phyloP scores from a whole-genome alignment of 2,888 invertebrate genomes.

The Kryphioiulus occultus region DNA sequence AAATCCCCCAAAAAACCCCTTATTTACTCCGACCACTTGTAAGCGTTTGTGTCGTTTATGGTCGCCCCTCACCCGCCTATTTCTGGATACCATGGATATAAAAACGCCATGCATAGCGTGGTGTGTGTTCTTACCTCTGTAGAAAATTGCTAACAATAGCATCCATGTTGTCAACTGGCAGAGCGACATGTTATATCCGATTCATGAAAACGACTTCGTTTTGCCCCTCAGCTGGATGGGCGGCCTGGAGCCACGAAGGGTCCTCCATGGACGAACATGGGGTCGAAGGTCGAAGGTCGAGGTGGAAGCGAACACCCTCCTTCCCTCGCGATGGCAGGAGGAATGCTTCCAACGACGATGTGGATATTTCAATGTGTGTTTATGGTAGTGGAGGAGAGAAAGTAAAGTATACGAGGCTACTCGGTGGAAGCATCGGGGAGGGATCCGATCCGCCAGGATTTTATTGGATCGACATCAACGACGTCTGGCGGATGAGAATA shows the following conservation, averaged over 20 bases:
- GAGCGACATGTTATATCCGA: slow-evolving; percentile 25
- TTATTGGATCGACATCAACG: neutral
- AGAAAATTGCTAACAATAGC: slow-evolving; percentile 35
- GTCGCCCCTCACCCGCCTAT: neutral
- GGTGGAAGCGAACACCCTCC: neutral
- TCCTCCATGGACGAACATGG: slow-evolving; percentile 1
- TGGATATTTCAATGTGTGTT: neutral
- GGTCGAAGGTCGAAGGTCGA: neutral
- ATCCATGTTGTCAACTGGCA: slow-evolving; percentile 31
- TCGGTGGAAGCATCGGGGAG: too few species aligned
- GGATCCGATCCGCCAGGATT: too few species aligned
- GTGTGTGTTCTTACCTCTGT: neutral
- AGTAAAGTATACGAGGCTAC: too few species aligned
- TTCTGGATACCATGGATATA: too few species aligned
- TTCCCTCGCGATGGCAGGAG: neutral
- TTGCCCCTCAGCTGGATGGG: neutral
- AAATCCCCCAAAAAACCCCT: neutral
- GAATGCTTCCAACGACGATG: neutral
- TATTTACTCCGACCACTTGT: neutral
- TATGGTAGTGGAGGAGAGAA: neutral
- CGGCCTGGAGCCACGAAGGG: neutral
- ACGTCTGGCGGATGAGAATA: neutral
- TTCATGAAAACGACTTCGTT: neutral
- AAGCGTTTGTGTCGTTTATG: neutral
- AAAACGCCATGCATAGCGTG: too few species aligned